These are phyloP conservation scores for Ormyrus labotus DNA, from an alignment of 2,888 invertebrate species.

Conservation along the genomic window DNA sequence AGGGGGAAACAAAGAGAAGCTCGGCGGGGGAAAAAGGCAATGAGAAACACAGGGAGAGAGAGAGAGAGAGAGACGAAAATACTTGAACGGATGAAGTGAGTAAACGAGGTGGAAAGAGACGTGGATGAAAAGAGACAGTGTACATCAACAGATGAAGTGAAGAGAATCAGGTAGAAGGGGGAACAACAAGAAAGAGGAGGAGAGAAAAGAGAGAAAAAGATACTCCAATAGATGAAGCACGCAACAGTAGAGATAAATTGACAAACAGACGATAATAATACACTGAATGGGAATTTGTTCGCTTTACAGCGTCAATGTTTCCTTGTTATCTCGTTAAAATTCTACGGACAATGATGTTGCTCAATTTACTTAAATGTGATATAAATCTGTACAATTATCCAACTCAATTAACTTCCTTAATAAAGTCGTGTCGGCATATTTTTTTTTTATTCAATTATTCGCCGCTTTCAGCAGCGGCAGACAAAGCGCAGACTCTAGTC, in stretches of 20 bases:
- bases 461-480: no score
- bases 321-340: conserved; percentile 44
- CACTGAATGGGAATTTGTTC: conserved; percentile 43
- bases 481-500: no score
- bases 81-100: conserved; percentile 48
- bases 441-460: no score
- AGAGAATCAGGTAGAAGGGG: conserved; percentile 31
- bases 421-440: no score
- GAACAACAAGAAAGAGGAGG: conserved; percentile 35
- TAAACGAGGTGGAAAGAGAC: conserved; percentile 45
- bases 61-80: conserved; percentile 35
- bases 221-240: conserved; percentile 47
- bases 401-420: no score
- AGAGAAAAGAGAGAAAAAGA: conserved; percentile 20
- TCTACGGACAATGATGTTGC: conserved; percentile 2
- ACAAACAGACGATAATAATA: conserved; percentile 46
- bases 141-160: conserved; percentile 24
- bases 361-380: conserved; percentile 8
- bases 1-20: conserved; percentile 15
- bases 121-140: conserved; percentile 32
- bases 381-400: no score
- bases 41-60: neutral
- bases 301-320: conserved; percentile 15
- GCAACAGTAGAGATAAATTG: conserved; percentile 43
- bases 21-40: conserved; percentile 7